These are phyloP conservation scores for Cylas formicarius DNA, from an alignment of 1,140 invertebrate species.

Conservation along the genomic window DNA sequence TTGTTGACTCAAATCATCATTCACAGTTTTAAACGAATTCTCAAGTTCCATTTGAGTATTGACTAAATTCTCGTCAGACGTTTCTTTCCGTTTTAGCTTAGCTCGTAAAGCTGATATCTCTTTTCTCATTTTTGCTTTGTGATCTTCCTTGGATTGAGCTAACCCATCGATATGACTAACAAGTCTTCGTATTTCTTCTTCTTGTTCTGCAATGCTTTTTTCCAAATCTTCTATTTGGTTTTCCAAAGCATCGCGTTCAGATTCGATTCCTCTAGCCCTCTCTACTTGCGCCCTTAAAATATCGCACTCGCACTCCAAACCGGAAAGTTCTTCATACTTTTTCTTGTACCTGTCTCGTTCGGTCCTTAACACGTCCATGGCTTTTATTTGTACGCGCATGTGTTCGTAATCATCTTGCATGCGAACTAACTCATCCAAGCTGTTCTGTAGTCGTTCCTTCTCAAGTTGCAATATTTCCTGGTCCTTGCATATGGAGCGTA, in stretches of 20 bases:
- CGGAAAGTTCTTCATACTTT: conserved; percentile 30
- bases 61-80: conserved; percentile 36
- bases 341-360: conserved; percentile 34
- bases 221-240: conserved; percentile 33
- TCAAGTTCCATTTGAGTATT: conserved; percentile 33
- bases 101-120: conserved; percentile 28
- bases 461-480: conserved; percentile 30
- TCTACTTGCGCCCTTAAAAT: conserved; percentile 27
- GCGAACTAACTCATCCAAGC: conserved; percentile 29
- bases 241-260: conserved; percentile 29
- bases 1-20: conserved; percentile 22
- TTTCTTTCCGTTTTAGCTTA: conserved; percentile 36
- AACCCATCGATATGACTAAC: conserved; percentile 35
- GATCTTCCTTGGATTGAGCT: conserved; percentile 30
- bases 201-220: conserved; percentile 36
- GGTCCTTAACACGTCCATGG: conserved; percentile 30
- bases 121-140: conserved; percentile 36
- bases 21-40: conserved; percentile 32
- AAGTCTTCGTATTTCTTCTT: conserved; percentile 38
- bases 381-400: conserved; percentile 29
- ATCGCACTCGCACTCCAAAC: conserved; percentile 31
- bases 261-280: conserved; percentile 23
- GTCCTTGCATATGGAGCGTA: conserved; percentile 29
- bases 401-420: conserved; percentile 34
- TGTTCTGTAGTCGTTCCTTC: conserved; percentile 25